Base-by-base conservation (phyloP, 2,113 vertebrate genomes). In the Pelusios castaneus region DNA sequence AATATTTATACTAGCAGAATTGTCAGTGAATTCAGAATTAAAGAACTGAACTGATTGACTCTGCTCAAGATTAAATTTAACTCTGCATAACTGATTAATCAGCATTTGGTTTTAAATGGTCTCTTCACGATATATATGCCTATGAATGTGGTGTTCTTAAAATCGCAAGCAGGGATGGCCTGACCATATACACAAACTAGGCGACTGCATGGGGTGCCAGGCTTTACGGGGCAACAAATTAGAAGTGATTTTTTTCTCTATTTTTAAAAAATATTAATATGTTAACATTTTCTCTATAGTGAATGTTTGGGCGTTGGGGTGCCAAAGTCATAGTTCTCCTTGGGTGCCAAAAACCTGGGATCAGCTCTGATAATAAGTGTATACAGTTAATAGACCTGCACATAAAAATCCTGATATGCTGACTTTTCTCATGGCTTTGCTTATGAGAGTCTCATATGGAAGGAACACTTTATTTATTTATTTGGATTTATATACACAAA, bases 1-100 rank as follows among this genome's bases (percentile, higher is more conserved):
- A 93, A 56, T 96, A 94, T 96, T 94, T 95, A 88, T 87, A 94
- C 80, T 96, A 95, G 95, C 94, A 95, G 95, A 96, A 95, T 91
- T 81, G 80, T 86, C 89, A 79, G 87, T 81, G 70, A 84, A 49
- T 81, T 91, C 92, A 88, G 89, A 94, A 78, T 95, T 91, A 87
- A 94, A 94, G 95, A 93, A 90, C 90, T 93, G 87, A 88, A 92
- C 78, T 91, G 95, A 82, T 89, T 97, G 88, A 94, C 92, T 94
- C 81, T 19, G 24, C 88, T 82, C 45, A 49, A 55, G 14, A 41
- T 73, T 70, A 45, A 43, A 45, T 95, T 95, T 82, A 87, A 94
- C 84, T 93, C 90, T 80, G 89, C 91, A 80, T 2, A 91, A 80
- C 6, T 9, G 47, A 31, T 86, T 96, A 94, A 97, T 97, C 76